Base-by-base conservation (phyloP, 2,888 invertebrate species). In the Clepsis dumicolana region DNA sequence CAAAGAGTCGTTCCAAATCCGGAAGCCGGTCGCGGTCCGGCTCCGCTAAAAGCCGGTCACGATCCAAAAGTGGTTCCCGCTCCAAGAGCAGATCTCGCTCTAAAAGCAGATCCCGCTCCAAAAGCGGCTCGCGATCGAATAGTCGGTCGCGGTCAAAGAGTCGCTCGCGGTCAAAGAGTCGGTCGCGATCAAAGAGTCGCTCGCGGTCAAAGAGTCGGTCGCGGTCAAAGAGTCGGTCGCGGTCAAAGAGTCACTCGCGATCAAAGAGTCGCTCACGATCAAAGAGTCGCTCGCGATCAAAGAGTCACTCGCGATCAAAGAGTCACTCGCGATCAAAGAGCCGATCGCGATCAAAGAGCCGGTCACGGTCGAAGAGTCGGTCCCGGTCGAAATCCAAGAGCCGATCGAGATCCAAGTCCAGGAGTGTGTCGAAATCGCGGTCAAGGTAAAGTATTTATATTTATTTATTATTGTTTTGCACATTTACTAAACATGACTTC, bases 361-460 rank as follows among this genome's bases (percentile, higher is more conserved):
- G 80, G 8, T 82, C 83, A 1, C 75, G 86, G 0, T 93, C 93
- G n/a, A 81, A 91, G 2, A 94, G 94, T 16, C 79, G 90, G 53
- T 89, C 89, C 12, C 53, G 80, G 0, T 84, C 83, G 0, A 81
- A n/a, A n/a, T n/a, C n/a, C n/a, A n/a, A 80, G 29, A 80, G 79
- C 38, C 63, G 74, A 1, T 82, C 80, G 0, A 61, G 77, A 0
- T 83, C 82, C 0, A 81, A 79, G 53, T n/a, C n/a, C n/a, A n/a
- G n/a, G n/a, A n/a, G n/a, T n/a, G n/a, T n/a, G n/a, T n/a, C n/a
- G n/a, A n/a, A n/a, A n/a, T n/a, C n/a, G 29, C 80, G 88, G 38
- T 92, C 94, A 1, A 80, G 85, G 73, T 91, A 61, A 54, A 0
- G 21, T 4, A 10, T 29, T 14, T 32, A 18, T 29, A 29, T 32